A percentile compares a stretch with the other conserved stretches of the same genome.
Evolutionary conservation across 2,888 invertebrate genomes (phyloP).

Genomic region (Platycnemis pennipes): DNA sequence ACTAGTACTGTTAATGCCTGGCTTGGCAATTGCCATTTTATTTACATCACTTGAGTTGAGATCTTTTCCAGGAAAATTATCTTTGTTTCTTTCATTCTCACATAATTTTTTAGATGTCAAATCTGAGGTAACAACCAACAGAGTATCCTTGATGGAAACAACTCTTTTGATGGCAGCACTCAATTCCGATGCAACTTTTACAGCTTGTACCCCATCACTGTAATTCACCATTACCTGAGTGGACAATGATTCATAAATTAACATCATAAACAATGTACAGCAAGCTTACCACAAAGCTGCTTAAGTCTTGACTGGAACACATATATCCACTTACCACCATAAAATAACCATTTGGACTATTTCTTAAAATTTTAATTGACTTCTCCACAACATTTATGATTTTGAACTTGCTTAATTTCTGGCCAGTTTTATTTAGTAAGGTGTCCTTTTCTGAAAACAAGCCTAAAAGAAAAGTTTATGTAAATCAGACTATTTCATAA

Average conservation of each 20-base stretch:
- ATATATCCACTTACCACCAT: slow-evolving; percentile 25
- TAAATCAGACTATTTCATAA: background rate
- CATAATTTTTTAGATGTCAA: background rate
- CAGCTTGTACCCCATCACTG: background rate
- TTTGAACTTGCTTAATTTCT: background rate
- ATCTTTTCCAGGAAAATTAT: too few relatives aligned
- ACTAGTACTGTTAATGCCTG: background rate
- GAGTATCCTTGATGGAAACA: background rate
- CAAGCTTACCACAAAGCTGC: too few relatives aligned
- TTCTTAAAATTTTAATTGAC: background rate
- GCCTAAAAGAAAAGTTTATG: background rate
- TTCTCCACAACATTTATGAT: background rate
- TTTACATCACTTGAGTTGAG: background rate
- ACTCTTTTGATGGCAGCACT: background rate
- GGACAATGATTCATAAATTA: background rate
- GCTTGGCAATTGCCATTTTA: background rate
- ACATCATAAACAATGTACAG: background rate
- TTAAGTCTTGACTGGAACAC: background rate
- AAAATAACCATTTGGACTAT: slow-evolving; percentile 4
- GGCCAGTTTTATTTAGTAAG: background rate
- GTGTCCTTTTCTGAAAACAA: background rate
- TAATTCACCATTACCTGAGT: slow-evolving; percentile 16
- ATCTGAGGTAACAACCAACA: slow-evolving; percentile 19
- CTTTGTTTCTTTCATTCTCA: background rate
- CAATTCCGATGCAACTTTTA: background rate